Percentiles rank a stretch among this genome's conserved stretches.
Conservation (phyloP, 1,140 invertebrate species). For the Oryctes rhinoceros region DNA sequence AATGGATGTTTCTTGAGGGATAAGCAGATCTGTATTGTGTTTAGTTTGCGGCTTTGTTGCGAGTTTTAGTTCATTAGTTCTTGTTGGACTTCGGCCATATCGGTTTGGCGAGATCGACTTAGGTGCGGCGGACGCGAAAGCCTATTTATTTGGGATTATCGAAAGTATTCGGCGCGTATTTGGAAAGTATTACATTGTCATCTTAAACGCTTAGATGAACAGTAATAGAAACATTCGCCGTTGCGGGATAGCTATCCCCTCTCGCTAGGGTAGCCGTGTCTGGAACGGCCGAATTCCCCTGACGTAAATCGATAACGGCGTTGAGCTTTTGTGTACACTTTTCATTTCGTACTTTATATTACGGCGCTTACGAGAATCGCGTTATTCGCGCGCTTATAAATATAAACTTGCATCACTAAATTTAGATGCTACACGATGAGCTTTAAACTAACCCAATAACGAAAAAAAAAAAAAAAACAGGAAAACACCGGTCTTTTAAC, state of each 20-base stretch:
- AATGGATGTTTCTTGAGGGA: constrained; percentile 58
- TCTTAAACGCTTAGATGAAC: neutral
- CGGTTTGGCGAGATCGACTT: constrained; percentile 6
- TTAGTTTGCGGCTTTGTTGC: constrained; percentile 57
- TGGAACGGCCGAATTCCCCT: neutral
- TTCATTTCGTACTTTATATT: too few species aligned
- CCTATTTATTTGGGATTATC: neutral
- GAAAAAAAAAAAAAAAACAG: too few species aligned
- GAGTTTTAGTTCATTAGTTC: constrained; percentile 56
- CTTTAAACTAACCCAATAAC: too few species aligned
- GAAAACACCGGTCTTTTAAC: too few species aligned
- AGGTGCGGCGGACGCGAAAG: constrained; percentile 5
- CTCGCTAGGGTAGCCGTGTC: too few species aligned
- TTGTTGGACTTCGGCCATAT: constrained; percentile 16
- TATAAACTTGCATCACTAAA: too few species aligned
- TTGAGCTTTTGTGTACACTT: too few species aligned
- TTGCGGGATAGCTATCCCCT: neutral
- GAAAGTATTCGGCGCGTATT: neutral
- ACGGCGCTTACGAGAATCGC: too few species aligned
- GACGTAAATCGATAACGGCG: too few species aligned
- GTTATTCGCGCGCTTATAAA: too few species aligned
- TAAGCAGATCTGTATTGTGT: constrained; percentile 59
- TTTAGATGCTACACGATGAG: too few species aligned
- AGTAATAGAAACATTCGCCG: neutral
- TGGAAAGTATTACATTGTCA: neutral